phyloP scores from a whole-genome alignment of 2,113 vertebrate genomes.

The Climacteris rufus region DNA sequence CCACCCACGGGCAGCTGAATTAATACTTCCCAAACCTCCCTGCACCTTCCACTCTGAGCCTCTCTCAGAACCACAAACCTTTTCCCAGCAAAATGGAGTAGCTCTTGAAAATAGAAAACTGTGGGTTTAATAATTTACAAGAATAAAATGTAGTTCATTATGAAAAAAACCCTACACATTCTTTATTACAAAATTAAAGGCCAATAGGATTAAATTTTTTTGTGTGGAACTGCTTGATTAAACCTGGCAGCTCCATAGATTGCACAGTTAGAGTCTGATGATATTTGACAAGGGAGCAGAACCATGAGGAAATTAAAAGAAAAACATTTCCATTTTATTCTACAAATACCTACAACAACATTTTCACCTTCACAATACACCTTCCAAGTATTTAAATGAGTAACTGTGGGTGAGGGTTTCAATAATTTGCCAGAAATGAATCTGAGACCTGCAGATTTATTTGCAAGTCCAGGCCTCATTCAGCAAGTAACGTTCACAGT shows the following conservation, averaged over 20 bases:
- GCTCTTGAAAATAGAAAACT: not conserved
- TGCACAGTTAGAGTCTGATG: not conserved
- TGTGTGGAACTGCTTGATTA: not conserved
- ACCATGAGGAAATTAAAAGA: not conserved
- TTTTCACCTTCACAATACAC: not conserved
- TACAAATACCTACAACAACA: not conserved
- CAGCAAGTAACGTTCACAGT: not conserved
- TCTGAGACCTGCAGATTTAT: not conserved
- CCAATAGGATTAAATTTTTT: not conserved
- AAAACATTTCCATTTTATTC: not conserved
- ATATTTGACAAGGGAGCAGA: constrained; percentile 17
- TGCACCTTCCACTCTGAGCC: not conserved
- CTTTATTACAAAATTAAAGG: not conserved
- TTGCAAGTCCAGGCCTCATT: not conserved
- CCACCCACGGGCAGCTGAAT: not conserved
- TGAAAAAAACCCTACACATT: not conserved
- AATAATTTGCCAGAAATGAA: not conserved
- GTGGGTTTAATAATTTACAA: not conserved
- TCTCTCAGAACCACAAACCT: not conserved
- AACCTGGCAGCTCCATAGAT: not conserved
- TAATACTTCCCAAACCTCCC: not conserved
- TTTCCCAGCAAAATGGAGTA: not conserved
- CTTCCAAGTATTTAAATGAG: not conserved
- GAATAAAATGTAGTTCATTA: not conserved
- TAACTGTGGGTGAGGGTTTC: not conserved